Evolutionary conservation across 2,888 invertebrate species (phyloP).

Genomic region (Pachydiplax longipennis): DNA sequence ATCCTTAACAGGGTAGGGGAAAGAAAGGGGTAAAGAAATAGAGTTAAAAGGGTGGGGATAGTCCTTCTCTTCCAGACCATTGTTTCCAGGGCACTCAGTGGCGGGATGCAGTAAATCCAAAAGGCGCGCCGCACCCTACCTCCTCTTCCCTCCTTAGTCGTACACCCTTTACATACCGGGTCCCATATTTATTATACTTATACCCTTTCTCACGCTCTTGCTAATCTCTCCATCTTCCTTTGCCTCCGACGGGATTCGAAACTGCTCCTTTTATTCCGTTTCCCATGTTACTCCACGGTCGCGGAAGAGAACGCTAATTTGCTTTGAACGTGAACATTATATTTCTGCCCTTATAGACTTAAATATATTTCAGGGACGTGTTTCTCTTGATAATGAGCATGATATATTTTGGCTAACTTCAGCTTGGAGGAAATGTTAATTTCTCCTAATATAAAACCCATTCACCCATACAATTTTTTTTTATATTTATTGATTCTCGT

Average conservation of each 20-base stretch:
- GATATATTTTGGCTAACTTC: too few species aligned
- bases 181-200: slow-evolving; percentile 16
- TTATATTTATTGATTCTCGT: too few species aligned
- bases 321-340: too few species aligned
- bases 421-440: too few species aligned
- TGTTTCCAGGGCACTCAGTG: slow-evolving; percentile 25
- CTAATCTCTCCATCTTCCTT: neutral
- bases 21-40: neutral
- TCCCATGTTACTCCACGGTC: too few species aligned
- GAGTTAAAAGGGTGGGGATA: neutral
- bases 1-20: neutral
- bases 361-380: too few species aligned
- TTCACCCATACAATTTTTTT: too few species aligned
- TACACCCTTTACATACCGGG: neutral
- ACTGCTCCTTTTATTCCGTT: neutral
- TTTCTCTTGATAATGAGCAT: too few species aligned
- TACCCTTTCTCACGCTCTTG: slow-evolving; percentile 14
- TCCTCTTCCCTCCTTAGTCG: neutral
- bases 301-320: too few species aligned
- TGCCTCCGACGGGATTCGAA: slow-evolving; percentile 3
- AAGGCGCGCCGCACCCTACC: neutral
- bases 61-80: neutral
- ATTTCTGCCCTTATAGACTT: too few species aligned
- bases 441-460: too few species aligned
- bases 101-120: slow-evolving; percentile 32